Conservation (phyloP, 2,888 invertebrate genomes). For the Calliopum simillimum region DNA sequence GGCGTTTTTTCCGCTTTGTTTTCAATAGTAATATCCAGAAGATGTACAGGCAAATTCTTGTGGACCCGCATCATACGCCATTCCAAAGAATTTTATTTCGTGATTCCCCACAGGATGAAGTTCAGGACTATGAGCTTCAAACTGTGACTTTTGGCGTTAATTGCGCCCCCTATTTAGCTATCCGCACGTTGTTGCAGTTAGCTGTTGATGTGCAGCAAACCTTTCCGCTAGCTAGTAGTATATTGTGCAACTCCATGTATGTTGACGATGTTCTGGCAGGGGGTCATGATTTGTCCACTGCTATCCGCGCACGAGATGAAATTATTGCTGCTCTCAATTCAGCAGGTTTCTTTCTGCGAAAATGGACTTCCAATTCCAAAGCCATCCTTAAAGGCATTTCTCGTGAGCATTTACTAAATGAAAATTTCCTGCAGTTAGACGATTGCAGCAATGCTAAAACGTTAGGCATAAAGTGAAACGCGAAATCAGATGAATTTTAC, state of each 20-base stretch:
- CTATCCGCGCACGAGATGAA: slow-evolving; percentile 21
- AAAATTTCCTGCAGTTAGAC: slow-evolving; percentile 31
- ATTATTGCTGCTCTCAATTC: slow-evolving; percentile 32
- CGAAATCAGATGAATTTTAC: too few species aligned
- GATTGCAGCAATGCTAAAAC: slow-evolving; percentile 36
- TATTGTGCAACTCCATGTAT: slow-evolving; percentile 40
- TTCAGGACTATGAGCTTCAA: too few species aligned
- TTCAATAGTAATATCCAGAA: slow-evolving; percentile 17
- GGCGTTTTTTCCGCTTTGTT: slow-evolving; percentile 10
- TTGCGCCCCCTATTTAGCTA: slow-evolving; percentile 35
- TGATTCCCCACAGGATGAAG: not conserved
- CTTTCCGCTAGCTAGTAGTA: slow-evolving; percentile 31
- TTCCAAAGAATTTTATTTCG: slow-evolving; percentile 27
- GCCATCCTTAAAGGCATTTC: slow-evolving; percentile 4
- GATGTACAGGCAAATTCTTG: slow-evolving; percentile 23
- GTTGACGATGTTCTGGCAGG: slow-evolving; percentile 40
- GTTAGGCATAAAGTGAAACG: slow-evolving; percentile 38
- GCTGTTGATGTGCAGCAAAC: slow-evolving; percentile 27
- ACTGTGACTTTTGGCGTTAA: slow-evolving; percentile 36
- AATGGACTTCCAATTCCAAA: slow-evolving; percentile 29
- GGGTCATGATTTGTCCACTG: slow-evolving; percentile 31
- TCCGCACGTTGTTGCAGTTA: slow-evolving; percentile 31
- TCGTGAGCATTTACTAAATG: slow-evolving; percentile 5
- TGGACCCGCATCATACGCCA: not conserved
- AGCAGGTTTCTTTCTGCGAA: slow-evolving; percentile 24